phyloP scores from a whole-genome alignment of 2,113 vertebrate species.

The Tonatia bakeri region DNA sequence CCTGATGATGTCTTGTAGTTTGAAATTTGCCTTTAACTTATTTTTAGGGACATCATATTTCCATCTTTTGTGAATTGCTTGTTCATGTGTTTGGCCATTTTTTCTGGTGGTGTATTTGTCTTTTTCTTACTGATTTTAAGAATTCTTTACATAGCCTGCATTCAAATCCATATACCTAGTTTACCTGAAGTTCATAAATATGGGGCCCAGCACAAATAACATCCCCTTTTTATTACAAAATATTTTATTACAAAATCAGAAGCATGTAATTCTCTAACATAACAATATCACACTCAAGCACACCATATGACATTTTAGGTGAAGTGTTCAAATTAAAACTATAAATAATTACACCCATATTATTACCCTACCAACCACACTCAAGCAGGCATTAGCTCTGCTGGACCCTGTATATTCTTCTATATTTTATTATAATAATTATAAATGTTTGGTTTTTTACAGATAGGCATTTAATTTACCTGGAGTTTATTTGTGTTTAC shows the following conservation, averaged over 20 bases:
- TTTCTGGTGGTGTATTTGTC: not conserved
- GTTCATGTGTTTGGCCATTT: not conserved
- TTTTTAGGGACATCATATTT: not conserved
- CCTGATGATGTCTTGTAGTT: not conserved
- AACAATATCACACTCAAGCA: too few species aligned
- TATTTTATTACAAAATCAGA: too few species aligned
- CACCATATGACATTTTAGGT: too few species aligned
- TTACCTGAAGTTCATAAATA: not conserved
- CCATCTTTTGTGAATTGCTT: not conserved
- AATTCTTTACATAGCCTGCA: not conserved
- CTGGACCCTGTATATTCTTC: not conserved
- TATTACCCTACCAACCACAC: too few species aligned
- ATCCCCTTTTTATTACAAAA: too few species aligned
- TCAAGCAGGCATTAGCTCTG: too few species aligned
- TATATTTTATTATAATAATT: slow-evolving; percentile 22
- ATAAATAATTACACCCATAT: too few species aligned
- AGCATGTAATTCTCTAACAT: too few species aligned
- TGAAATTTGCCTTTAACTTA: not conserved
- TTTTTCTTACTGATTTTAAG: slow-evolving; percentile 28
- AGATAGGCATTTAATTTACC: not conserved
- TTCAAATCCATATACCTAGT: not conserved
- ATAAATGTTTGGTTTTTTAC: not conserved
- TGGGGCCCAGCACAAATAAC: too few species aligned
- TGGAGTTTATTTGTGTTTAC: not conserved
- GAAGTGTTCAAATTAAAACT: too few species aligned